A percentile compares a stretch with the other conserved stretches of the same genome.
Evolutionary conservation across 2,888 invertebrate species (phyloP).

Genomic region (Heteromurus nitidus): DNA sequence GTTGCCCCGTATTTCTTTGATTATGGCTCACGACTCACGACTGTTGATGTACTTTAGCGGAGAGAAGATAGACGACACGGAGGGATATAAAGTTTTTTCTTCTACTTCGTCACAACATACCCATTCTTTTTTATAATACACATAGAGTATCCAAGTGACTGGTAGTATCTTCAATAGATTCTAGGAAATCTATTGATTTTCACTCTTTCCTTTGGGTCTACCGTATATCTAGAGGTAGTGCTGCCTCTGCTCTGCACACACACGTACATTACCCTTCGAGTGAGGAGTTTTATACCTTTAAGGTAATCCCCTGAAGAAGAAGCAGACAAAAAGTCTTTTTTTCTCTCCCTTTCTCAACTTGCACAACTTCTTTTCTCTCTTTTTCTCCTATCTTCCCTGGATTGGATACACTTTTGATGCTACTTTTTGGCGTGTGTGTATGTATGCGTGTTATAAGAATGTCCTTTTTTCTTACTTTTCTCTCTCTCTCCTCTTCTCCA

Average conservation of each 20-base stretch:
- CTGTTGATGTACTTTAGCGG: constrained; percentile 6
- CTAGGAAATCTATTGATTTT: constrained; percentile 21
- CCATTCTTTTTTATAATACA: too few species aligned
- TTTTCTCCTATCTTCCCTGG: neutral
- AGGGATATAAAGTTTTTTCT: too few species aligned
- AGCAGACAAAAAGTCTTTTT: neutral
- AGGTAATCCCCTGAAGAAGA: constrained; percentile 25
- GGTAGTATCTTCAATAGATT: neutral
- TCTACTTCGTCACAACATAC: too few species aligned
- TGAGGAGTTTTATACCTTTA: constrained; percentile 3
- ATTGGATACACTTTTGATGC: neutral
- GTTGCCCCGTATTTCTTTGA: constrained; percentile 25
- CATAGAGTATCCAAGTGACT: too few species aligned
- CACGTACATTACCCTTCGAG: too few species aligned
- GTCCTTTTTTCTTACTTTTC: neutral
- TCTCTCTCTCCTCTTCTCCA: neutral
- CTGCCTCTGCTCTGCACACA: neutral
- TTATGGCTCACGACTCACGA: neutral
- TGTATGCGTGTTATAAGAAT: neutral
- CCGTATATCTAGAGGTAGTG: too few species aligned
- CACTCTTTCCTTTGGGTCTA: neutral
- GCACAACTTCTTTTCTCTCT: neutral
- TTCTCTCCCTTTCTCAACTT: too few species aligned
- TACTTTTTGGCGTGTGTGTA: neutral
- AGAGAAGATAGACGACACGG: constrained; percentile 1